Evolutionary conservation across 2,888 invertebrate species (phyloP).

Genomic region (Chrysomela aeneicollis): DNA sequence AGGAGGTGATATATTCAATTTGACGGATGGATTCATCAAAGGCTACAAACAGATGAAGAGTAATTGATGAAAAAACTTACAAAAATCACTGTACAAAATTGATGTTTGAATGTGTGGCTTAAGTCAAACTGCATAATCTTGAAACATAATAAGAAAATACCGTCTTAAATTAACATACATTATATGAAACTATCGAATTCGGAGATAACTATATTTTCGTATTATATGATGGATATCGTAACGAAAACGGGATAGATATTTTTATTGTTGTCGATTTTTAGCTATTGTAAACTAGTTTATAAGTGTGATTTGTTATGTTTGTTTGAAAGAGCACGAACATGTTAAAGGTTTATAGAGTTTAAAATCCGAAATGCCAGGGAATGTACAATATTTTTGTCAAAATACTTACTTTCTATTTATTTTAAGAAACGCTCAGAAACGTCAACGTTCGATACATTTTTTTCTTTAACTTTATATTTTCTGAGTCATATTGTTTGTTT

Average conservation of each 20-base stretch:
- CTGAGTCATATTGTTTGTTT: constrained; percentile 29
- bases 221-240: constrained; percentile 51
- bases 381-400: constrained; percentile 24
- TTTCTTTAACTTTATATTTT: no score
- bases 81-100: constrained; percentile 46
- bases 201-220: constrained; percentile 60
- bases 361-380: constrained; percentile 36
- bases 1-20: not conserved
- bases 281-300: constrained; percentile 47
- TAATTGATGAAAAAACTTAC: constrained; percentile 33
- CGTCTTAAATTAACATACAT: constrained; percentile 49
- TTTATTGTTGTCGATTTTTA: constrained; percentile 54
- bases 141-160: constrained; percentile 42
- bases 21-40: not conserved
- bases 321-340: constrained; percentile 46
- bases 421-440: constrained; percentile 17
- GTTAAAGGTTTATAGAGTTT: constrained; percentile 50
- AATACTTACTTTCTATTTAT: constrained; percentile 24
- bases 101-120: constrained; percentile 59
- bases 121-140: constrained; percentile 45
- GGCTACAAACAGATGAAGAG: constrained; percentile 29
- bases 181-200: constrained; percentile 54
- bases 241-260: constrained; percentile 49
- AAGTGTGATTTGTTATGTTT: constrained; percentile 52
- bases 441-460: constrained; percentile 22